These are phyloP conservation scores for Vanessa cardui DNA, from an alignment of 2,888 invertebrate genomes.

Conservation along the genomic window DNA sequence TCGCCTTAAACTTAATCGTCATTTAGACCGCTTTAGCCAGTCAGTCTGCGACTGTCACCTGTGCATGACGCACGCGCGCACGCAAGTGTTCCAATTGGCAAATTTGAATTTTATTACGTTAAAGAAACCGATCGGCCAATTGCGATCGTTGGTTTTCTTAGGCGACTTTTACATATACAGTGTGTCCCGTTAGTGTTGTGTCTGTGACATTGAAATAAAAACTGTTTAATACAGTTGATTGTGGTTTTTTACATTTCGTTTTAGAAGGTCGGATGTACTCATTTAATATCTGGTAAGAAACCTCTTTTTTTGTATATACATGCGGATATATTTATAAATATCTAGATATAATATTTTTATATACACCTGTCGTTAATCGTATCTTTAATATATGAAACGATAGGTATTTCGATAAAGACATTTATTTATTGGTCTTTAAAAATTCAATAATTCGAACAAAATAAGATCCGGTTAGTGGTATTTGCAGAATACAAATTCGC, in stretches of 20 bases:
- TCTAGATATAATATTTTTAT: too few relatives aligned
- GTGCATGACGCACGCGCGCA: conserved; percentile 64
- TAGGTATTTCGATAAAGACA: conserved; percentile 2
- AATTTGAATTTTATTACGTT: conserved; percentile 65
- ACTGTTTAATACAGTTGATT: conserved; percentile 42
- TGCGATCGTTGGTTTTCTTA: conserved; percentile 70
- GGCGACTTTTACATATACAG: conserved; percentile 65
- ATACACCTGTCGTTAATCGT: too few relatives aligned
- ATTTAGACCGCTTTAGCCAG: conserved; percentile 53
- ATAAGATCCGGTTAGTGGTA: conserved; percentile 29
- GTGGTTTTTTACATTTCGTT: conserved; percentile 36
- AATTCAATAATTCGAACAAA: conserved; percentile 13
- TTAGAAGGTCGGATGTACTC: conserved; percentile 70
- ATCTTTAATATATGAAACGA: too few relatives aligned
- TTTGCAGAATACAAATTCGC: conserved; percentile 31
- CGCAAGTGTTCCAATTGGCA: conserved; percentile 53
- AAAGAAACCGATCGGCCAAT: conserved; percentile 62
- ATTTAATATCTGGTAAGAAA: conserved; percentile 46
- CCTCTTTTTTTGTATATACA: neutral
- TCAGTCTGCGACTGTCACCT: conserved; percentile 67
- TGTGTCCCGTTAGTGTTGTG: conserved; percentile 73
- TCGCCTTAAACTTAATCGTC: conserved; percentile 58
- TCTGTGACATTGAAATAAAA: conserved; percentile 50
- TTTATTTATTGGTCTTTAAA: conserved; percentile 20
- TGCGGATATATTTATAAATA: neutral